These are phyloP conservation scores for Tursiops truncatus DNA, from an alignment of 2,113 vertebrate genomes.

Conservation along the genomic window DNA sequence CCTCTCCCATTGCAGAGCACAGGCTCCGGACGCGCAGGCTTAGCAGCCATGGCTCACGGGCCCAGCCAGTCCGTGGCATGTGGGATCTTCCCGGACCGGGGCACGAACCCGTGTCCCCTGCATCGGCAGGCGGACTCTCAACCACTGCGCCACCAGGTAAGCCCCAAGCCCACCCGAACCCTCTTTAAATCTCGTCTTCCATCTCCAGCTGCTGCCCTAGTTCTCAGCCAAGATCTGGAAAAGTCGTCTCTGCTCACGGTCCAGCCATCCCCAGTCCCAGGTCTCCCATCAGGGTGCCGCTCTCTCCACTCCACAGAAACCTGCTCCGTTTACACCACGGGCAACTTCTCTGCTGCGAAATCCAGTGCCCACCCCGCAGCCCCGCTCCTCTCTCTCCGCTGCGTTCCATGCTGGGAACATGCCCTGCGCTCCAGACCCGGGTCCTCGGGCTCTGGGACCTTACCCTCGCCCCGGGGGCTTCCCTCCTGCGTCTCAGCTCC, in stretches of 20 bases:
- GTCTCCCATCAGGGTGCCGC: background rate
- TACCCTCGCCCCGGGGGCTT: accelerated
- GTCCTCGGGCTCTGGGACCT: background rate
- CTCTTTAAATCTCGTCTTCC: background rate
- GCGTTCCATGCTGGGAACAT: accelerated
- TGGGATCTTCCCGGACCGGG: too few species aligned
- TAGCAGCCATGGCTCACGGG: too few species aligned
- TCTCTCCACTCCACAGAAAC: too few species aligned
- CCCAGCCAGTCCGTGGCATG: too few species aligned
- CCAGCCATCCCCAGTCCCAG: too few species aligned
- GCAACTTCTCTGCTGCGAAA: background rate
- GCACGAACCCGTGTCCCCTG: too few species aligned
- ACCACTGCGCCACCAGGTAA: too few species aligned
- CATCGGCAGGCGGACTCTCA: too few species aligned
- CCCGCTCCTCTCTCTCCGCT: too few species aligned
- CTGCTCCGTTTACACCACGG: accelerated
- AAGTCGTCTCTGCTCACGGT: accelerated
- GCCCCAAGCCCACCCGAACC: too few species aligned
- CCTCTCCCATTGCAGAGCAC: too few species aligned
- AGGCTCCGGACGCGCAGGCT: too few species aligned
- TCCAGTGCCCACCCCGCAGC: background rate
- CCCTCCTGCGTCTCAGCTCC: background rate
- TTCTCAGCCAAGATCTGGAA: background rate
- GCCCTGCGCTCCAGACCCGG: background rate
- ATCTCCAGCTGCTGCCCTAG: background rate